Percentiles rank a stretch among this genome's conserved stretches.
Evolutionary conservation across 2,888 invertebrate species (phyloP).

Genomic region (Tillus elongatus): DNA sequence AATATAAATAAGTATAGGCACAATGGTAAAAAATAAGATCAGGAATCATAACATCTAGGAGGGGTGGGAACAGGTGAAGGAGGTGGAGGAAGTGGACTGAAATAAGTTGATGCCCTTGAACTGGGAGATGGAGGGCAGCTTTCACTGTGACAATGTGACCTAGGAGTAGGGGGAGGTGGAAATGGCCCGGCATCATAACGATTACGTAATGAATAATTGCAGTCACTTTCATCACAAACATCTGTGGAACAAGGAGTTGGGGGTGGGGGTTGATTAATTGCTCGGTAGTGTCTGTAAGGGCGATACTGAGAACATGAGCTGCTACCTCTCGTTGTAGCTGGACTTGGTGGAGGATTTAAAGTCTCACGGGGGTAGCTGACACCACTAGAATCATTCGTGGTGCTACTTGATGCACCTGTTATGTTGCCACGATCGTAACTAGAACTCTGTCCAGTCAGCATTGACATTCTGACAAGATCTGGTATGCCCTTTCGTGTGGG

Average conservation of each 20-base stretch:
- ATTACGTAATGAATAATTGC: conserved; percentile 52
- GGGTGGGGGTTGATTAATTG: conserved; percentile 79
- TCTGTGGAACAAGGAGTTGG: conserved; percentile 93
- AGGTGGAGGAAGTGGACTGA: conserved; percentile 74
- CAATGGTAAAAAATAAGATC: conserved; percentile 12
- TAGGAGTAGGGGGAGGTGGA: conserved; percentile 67
- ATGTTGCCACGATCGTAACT: conserved; percentile 60
- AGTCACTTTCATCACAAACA: conserved; percentile 83
- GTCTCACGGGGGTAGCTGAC: conserved; percentile 71
- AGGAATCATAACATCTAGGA: conserved; percentile 43
- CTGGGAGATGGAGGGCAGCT: conserved; percentile 61
- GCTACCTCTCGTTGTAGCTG: conserved; percentile 53
- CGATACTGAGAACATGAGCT: conserved; percentile 55
- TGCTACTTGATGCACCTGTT: conserved; percentile 58
- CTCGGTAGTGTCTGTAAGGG: conserved; percentile 59
- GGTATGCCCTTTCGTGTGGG: conserved; percentile 41
- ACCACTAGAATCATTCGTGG: conserved; percentile 49
- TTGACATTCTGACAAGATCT: conserved; percentile 54
- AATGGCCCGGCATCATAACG: conserved; percentile 60
- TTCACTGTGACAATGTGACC: conserved; percentile 66
- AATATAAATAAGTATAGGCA: neutral
- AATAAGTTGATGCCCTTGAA: conserved; percentile 69
- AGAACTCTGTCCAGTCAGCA: conserved; percentile 53
- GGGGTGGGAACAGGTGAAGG: conserved; percentile 69
- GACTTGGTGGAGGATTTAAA: conserved; percentile 85